Evolutionary conservation across 2,888 invertebrate genomes (phyloP).

Genomic region (Drosophila monieri): DNA sequence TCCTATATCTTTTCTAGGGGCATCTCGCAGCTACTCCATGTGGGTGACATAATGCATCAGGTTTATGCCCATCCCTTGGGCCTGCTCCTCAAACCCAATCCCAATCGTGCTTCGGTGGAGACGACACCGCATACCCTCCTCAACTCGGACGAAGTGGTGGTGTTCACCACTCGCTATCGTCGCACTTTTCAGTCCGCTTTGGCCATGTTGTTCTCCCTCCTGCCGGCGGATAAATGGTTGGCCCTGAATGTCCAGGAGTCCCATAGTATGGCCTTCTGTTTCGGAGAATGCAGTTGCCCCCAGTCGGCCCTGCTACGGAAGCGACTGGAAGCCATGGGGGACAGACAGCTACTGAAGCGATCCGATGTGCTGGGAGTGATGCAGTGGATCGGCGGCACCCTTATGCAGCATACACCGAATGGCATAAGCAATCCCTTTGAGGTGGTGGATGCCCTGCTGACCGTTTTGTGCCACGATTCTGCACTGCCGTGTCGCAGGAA

Average conservation of each 20-base stretch:
- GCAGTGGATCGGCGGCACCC: slow-evolving; percentile 86
- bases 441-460: slow-evolving; percentile 90
- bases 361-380: slow-evolving; percentile 89
- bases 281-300: slow-evolving; percentile 91
- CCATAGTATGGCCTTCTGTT: slow-evolving; percentile 93
- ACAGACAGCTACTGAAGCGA: slow-evolving; percentile 88
- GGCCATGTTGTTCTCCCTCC: slow-evolving; percentile 90
- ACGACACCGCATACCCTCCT: slow-evolving; percentile 81
- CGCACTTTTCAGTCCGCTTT: slow-evolving; percentile 96
- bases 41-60: slow-evolving; percentile 88
- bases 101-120: slow-evolving; percentile 58
- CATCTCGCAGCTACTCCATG: slow-evolving; percentile 91
- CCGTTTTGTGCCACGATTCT: slow-evolving; percentile 92
- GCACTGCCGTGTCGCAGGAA: slow-evolving; percentile 88
- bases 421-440: slow-evolving; percentile 87
- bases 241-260: slow-evolving; percentile 89
- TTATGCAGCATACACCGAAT: slow-evolving; percentile 87
- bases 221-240: slow-evolving; percentile 88
- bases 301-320: slow-evolving; percentile 85
- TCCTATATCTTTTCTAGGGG: slow-evolving; percentile 85
- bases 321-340: slow-evolving; percentile 85
- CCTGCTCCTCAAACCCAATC: slow-evolving; percentile 71
- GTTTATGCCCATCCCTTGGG: slow-evolving; percentile 85
- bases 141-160: slow-evolving; percentile 86
- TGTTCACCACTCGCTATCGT: slow-evolving; percentile 93